A percentile compares a stretch with the other conserved stretches of the same genome.
phyloP scores from a whole-genome alignment of 2,888 invertebrate species.

The Herminia tarsipennalis region DNA sequence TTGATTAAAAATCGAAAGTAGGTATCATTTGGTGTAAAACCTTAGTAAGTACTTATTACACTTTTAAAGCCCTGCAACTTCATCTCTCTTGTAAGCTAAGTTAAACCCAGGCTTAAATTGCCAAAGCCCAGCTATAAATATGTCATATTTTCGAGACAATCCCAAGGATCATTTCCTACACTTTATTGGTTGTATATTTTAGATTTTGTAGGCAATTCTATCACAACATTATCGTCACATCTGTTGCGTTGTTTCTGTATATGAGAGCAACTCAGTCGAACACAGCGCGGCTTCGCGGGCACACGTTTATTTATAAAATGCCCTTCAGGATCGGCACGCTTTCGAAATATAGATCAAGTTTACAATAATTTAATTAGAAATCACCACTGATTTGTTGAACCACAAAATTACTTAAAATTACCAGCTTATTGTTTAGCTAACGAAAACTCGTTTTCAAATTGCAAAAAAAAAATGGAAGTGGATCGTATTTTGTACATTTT shows the following conservation, averaged over 20 bases:
- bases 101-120: too few relatives aligned
- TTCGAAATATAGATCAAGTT: slow-evolving; percentile 44
- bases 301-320: slow-evolving; percentile 66
- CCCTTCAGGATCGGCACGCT: slow-evolving; percentile 46
- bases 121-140: neutral
- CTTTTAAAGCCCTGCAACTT: too few relatives aligned
- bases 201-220: slow-evolving; percentile 2
- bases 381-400: too few relatives aligned
- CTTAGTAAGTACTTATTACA: too few relatives aligned
- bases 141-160: neutral
- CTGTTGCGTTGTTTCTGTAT: slow-evolving; percentile 13
- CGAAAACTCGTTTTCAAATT: too few relatives aligned
- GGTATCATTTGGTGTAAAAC: too few relatives aligned
- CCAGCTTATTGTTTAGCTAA: too few relatives aligned
- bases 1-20: too few relatives aligned
- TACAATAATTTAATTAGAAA: slow-evolving; percentile 13
- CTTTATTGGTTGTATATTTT: slow-evolving; percentile 6
- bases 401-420: too few relatives aligned
- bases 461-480: slow-evolving; percentile 86
- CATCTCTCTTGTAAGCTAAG: too few relatives aligned
- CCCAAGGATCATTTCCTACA: neutral
- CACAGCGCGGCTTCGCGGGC: slow-evolving; percentile 41
- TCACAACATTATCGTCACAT: slow-evolving; percentile 14
- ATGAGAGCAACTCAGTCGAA: slow-evolving; percentile 52
- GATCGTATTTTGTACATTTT: slow-evolving; percentile 87